Evolutionary conservation across 2,888 invertebrate species (phyloP), one percentile per base, ranked within the genome.

Genomic region (Chelonus formosanus): DNA sequence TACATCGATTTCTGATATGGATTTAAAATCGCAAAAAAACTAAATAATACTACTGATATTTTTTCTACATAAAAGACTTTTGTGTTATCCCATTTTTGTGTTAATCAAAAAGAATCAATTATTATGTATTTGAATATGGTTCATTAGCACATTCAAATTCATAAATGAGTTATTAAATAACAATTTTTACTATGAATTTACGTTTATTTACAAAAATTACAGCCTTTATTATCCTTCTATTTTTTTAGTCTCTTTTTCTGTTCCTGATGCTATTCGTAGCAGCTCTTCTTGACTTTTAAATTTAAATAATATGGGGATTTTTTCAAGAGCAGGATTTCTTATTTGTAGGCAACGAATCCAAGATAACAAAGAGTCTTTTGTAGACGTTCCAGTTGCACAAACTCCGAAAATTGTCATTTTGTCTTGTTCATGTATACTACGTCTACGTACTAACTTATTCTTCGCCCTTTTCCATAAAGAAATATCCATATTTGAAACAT

Each of bases 311-410:
- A 97, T 89, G n/a, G 95, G 93, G 75, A 94, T 88, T 69, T 87
- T 86, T 59, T 89, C 88, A 67, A 98, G 84, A 6, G 86, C 81
- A 0, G 94, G 92, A 85, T 95, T 95, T 77, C 90, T 86, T 66
- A 87, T 88, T 83, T 96, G 93, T 71, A 96, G 82, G 76, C 92
- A 87, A 61, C 95, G 88, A 77, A 97, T 90, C 96, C 94, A 98
- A 0, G 96, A 95, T n/a, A 97, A 84, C 5, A 98, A 85, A 0
- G 97, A 97, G 85, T 97, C 96, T 84, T 94, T 90, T 66, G 92
- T 92, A 10, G 94, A 94, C 6, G 94, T 92, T 59, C 97, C 97
- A 66, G 97, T 97, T 35, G 95, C 95, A 85, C 96, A 96, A 59
- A 96, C 87, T 5, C 92, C 92, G 72, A 95, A 89, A 76, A 97